Evolutionary conservation across 2,797 vertebrate species (phyloP), one percentile per base, ranked within the genome.

Genomic region (Danio albolineatus): DNA sequence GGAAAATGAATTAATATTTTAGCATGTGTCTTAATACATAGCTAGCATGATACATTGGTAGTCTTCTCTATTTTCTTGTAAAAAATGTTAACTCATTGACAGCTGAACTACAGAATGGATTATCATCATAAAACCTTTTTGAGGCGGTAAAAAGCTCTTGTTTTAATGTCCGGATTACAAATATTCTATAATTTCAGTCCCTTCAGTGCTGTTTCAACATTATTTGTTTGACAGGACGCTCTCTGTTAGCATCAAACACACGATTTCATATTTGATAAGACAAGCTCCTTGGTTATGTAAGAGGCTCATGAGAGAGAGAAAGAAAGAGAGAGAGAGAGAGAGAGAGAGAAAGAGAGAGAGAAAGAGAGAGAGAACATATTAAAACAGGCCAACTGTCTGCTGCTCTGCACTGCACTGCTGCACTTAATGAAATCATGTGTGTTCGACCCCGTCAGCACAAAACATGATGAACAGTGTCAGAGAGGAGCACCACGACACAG

Each of bases 391-490:
- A 69, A 39, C 17, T 46, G 61, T 43, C 62, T 28, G 49, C 41
- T 46, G 51, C 41, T 36, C 19, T 38, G 38, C 10, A 44, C 54
- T 4, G 36, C 44, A 70, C 54, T 78, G 43, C 78, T 85, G 84
- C 77, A 67, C 87, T 90, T 69, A 92, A 92, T 91, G 87, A 91
- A 92, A 92, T 90, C 86, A 89, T 83, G 87, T 83, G 89, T 84
- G 89, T 92, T 89, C 89, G 87, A 90, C 89, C 89, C 84, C 67
- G 64, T 90, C 89, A 84, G 90, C 88, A 84, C 84, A 70, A 84
- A 80, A 79, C 81, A 87, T 66, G 64, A 59, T 38, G n/a, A 70
- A 76, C 74, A 51, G 69, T n/a, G 9, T 84, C 13, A 61, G 83
- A 81, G 81, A 83, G 85, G 86, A 87, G 80, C 85, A 88, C 79